These are phyloP conservation scores for Sebastes paucispinis DNA, from an alignment of 2,797 vertebrate species.

Conservation along the genomic window DNA sequence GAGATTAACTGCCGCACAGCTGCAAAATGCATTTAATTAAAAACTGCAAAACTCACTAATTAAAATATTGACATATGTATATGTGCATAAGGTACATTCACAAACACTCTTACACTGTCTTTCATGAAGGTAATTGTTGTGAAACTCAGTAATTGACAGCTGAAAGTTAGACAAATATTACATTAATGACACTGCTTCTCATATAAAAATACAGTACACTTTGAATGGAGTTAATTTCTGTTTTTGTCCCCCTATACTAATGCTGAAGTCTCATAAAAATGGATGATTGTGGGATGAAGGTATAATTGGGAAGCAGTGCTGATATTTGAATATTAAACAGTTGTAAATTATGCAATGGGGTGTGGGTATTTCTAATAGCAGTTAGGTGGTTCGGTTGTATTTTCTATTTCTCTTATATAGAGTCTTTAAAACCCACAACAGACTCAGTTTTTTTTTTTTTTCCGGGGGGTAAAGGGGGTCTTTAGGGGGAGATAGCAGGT, in stretches of 20 bases:
- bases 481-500: no score
- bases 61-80: background rate
- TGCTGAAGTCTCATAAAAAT: background rate
- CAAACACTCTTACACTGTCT: background rate
- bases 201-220: background rate
- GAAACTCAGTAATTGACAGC: background rate
- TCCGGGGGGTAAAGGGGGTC: rapidly evolving
- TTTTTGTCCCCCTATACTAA: background rate
- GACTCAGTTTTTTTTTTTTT: no score
- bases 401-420: background rate
- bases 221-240: background rate
- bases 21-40: conserved; percentile 18
- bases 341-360: background rate
- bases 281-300: background rate
- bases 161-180: background rate
- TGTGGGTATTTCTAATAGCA: background rate
- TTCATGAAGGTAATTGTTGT: background rate
- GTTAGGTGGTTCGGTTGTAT: background rate
- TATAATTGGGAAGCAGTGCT: background rate
- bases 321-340: background rate
- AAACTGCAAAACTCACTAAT: background rate
- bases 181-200: background rate
- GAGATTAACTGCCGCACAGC: background rate
- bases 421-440: background rate
- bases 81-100: background rate